Evolutionary conservation across 2,888 invertebrate species (phyloP).

Genomic region (Agrilus cyanescens): DNA sequence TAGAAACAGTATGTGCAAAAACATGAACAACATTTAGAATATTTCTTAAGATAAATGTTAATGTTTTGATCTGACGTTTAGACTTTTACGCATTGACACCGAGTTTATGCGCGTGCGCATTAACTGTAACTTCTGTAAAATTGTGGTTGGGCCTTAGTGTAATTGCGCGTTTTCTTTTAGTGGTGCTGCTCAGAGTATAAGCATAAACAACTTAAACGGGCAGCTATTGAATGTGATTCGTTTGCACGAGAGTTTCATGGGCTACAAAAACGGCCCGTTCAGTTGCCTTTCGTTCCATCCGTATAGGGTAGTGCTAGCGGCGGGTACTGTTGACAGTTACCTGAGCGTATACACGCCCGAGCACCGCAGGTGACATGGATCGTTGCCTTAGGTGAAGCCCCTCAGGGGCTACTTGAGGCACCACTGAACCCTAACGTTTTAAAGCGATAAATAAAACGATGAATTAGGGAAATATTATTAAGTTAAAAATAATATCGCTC

Average conservation of each 20-base stretch:
- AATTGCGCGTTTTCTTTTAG: constrained; percentile 35
- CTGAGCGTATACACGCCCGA: constrained; percentile 71
- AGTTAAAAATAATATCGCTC: too few relatives aligned
- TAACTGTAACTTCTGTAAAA: too few relatives aligned
- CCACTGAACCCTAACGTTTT: constrained; percentile 1
- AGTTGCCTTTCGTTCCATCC: constrained; percentile 86
- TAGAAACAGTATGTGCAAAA: not conserved
- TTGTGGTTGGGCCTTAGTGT: not conserved
- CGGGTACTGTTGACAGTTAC: constrained; percentile 75
- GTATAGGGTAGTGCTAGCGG: constrained; percentile 70
- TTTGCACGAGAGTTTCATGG: constrained; percentile 87
- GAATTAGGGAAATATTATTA: too few relatives aligned
- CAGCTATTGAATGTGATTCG: constrained; percentile 65
- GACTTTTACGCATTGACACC: too few relatives aligned
- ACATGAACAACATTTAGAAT: too few relatives aligned
- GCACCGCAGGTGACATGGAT: constrained; percentile 54
- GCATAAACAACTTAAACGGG: constrained; percentile 64
- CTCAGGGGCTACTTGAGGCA: constrained; percentile 27
- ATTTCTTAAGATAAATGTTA: too few relatives aligned
- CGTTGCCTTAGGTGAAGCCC: constrained; percentile 37
- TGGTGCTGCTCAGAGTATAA: constrained; percentile 67
- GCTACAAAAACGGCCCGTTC: constrained; percentile 75
- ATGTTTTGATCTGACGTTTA: too few relatives aligned
- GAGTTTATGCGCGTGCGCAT: too few relatives aligned
- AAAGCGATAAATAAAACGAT: too few relatives aligned